Conservation (phyloP, 2,113 vertebrate genomes). For the Gallinago media region DNA sequence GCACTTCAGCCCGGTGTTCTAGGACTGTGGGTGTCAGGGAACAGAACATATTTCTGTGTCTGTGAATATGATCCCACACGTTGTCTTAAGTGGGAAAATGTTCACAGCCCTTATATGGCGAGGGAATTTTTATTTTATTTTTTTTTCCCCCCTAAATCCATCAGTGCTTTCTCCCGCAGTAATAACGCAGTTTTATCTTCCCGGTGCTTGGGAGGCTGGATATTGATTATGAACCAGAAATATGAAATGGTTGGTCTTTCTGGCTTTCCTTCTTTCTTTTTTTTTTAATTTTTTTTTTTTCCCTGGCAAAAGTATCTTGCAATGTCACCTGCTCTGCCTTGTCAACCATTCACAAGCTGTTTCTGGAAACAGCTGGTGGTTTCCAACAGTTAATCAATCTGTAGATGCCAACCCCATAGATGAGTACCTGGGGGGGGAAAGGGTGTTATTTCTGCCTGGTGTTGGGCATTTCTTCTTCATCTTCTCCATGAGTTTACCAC, state of each 20-base stretch:
- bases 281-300: neutral
- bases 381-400: neutral
- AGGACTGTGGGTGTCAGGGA: slow-evolving; percentile 73
- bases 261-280: too few species aligned
- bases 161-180: slow-evolving; percentile 11
- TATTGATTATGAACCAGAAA: neutral
- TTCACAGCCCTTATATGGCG: slow-evolving; percentile 64
- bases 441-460: neutral
- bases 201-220: neutral
- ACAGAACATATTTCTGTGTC: slow-evolving; percentile 78
- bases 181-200: neutral
- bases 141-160: neutral
- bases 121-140: neutral
- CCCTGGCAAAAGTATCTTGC: neutral
- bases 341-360: neutral
- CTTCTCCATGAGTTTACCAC: fast-evolving
- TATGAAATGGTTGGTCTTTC: neutral
- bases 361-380: neutral
- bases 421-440: neutral
- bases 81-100: slow-evolving; percentile 72
- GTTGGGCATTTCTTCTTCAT: neutral
- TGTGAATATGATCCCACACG: slow-evolving; percentile 77
- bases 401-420: neutral
- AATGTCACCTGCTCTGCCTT: neutral
- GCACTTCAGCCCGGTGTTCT: slow-evolving; percentile 68